phyloP scores from a whole-genome alignment of 2,113 vertebrate species.

The Pedionomus torquatus region DNA sequence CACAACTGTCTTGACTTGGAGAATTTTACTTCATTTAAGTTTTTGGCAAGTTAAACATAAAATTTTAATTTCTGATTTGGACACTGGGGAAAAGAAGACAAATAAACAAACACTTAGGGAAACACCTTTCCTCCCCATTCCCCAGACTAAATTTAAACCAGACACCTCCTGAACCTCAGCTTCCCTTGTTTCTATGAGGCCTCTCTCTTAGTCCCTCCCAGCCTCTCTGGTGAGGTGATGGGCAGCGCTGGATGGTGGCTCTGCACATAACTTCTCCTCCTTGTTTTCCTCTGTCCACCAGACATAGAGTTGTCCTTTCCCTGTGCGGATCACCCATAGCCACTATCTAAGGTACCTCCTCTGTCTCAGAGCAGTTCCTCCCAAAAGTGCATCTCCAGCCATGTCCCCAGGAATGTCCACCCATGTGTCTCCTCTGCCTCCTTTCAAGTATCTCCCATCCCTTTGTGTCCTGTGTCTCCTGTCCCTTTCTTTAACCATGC shows the following conservation, averaged over 20 bases:
- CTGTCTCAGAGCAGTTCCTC: neutral
- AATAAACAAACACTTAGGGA: neutral
- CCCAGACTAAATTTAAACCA: neutral
- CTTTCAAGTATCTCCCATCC: neutral
- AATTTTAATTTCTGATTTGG: neutral
- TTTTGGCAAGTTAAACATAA: neutral
- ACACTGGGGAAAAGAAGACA: neutral
- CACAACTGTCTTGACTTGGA: neutral
- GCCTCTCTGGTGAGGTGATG: neutral
- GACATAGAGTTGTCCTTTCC: neutral
- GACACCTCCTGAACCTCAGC: neutral
- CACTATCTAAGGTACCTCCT: neutral
- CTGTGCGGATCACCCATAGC: fast-evolving
- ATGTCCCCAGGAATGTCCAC: neutral
- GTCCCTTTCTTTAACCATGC: neutral
- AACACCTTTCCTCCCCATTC: neutral
- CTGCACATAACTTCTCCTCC: neutral
- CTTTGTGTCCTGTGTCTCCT: neutral
- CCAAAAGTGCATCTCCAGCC: neutral
- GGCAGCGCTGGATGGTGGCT: fast-evolving
- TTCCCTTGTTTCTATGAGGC: neutral
- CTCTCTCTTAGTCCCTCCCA: neutral
- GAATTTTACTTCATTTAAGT: neutral
- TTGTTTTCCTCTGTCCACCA: neutral
- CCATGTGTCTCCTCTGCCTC: neutral